phyloP scores from a whole-genome alignment of 1,140 invertebrate species.

The Schlechtendalia chinensis region DNA sequence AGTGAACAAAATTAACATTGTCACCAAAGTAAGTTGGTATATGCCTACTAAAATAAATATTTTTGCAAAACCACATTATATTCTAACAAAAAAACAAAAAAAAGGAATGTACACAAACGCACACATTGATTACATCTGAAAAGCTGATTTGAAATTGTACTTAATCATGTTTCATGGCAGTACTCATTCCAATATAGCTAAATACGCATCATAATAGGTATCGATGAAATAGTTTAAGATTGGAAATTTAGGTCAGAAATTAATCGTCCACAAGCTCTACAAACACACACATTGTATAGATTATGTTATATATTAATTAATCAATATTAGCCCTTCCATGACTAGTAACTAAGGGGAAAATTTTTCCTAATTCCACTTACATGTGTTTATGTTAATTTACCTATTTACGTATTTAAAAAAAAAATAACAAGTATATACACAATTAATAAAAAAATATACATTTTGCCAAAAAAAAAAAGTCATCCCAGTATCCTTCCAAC shows the following conservation, averaged over 20 bases:
- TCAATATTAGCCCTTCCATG: constrained; percentile 42
- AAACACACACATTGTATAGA: constrained; percentile 29
- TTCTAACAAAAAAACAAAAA: background rate
- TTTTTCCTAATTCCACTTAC: constrained; percentile 46
- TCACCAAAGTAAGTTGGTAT: background rate
- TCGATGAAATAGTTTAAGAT: background rate
- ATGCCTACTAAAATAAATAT: background rate
- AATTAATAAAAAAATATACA: constrained; percentile 49
- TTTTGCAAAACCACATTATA: background rate
- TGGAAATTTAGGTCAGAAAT: constrained; percentile 25
- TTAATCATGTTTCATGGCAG: background rate
- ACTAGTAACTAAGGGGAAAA: constrained; percentile 46
- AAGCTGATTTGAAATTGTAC: background rate
- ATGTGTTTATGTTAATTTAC: constrained; percentile 37
- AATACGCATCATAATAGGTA: background rate
- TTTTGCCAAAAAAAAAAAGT: constrained; percentile 46
- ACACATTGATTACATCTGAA: background rate
- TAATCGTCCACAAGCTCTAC: constrained; percentile 23
- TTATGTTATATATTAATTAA: constrained; percentile 12
- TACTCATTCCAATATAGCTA: background rate
- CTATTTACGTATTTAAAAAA: constrained; percentile 42
- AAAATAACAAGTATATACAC: constrained; percentile 47
- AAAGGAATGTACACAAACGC: background rate
- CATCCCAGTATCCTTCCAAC: constrained; percentile 49
- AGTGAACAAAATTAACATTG: background rate